Evolutionary conservation across 2,113 vertebrate genomes (phyloP).

Genomic region (Pterocles burchelli): DNA sequence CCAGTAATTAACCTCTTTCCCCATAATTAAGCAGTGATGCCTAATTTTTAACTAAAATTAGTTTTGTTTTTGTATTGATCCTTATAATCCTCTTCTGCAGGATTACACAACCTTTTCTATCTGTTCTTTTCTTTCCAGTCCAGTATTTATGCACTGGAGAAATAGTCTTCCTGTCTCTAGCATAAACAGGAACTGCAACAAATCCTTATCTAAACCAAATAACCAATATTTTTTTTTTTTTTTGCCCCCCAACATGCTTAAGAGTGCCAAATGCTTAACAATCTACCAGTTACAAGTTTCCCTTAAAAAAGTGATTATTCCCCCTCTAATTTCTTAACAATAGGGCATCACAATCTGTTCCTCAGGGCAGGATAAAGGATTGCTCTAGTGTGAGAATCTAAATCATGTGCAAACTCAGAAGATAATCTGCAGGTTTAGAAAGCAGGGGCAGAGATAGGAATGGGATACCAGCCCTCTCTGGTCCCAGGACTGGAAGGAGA

Average conservation of each 20-base stretch:
- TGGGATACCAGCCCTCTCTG: rapidly evolving
- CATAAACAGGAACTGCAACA: not conserved
- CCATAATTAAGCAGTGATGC: not conserved
- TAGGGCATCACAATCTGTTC: not conserved
- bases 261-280: not conserved
- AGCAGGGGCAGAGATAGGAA: not conserved
- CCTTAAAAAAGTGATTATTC: not conserved
- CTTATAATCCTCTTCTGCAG: not conserved
- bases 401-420: not conserved
- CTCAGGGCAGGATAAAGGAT: not conserved
- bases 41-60: not conserved
- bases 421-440: not conserved
- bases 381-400: not conserved
- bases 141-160: not conserved
- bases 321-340: not conserved
- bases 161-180: not conserved
- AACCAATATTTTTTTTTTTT: too few relatives aligned
- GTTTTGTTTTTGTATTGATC: not conserved
- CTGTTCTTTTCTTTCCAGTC: not conserved
- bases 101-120: not conserved
- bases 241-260: not conserved
- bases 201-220: not conserved
- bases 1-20: not conserved
- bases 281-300: not conserved
- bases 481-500: not conserved